Evolutionary conservation across 2,888 invertebrate species (phyloP).

Genomic region (Leptothorax acervorum): DNA sequence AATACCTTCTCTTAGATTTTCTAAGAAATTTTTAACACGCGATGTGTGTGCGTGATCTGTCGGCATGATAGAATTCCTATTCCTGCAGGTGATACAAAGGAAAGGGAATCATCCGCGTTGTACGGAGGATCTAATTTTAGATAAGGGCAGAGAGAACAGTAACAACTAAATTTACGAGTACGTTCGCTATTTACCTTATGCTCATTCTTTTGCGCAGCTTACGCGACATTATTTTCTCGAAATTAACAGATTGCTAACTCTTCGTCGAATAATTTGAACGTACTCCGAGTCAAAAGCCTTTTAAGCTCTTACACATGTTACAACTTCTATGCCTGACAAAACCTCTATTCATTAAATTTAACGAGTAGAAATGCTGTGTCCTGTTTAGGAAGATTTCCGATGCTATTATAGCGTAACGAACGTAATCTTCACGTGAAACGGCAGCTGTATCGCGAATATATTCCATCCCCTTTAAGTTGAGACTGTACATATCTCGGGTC

Average conservation of each 20-base stretch:
- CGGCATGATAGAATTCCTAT: slow-evolving; percentile 48
- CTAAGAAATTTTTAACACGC: slow-evolving; percentile 45
- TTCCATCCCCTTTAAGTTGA: slow-evolving; percentile 15
- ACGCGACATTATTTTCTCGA: slow-evolving; percentile 9
- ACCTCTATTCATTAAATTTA: neutral
- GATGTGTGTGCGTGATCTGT: slow-evolving; percentile 31
- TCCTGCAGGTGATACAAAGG: slow-evolving; percentile 39
- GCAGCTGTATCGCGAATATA: neutral
- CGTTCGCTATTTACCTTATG: slow-evolving; percentile 22
- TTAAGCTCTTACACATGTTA: neutral
- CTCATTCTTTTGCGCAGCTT: slow-evolving; percentile 15
- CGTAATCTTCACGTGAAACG: slow-evolving; percentile 14
- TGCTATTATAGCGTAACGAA: neutral
- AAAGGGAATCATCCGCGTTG: slow-evolving; percentile 36
- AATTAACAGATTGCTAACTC: slow-evolving; percentile 9
- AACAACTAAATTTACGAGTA: slow-evolving; percentile 39
- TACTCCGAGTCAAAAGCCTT: neutral
- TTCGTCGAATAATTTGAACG: neutral
- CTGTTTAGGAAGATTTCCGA: neutral
- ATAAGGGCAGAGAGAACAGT: slow-evolving; percentile 16
- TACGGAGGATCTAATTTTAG: slow-evolving; percentile 44
- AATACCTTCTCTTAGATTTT: slow-evolving; percentile 28
- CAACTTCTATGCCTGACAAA: neutral
- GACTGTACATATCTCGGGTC: neutral
- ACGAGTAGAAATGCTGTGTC: neutral